These are phyloP conservation scores for Phyllotis vaccarum DNA, from an alignment of 2,797 vertebrate species.

Conservation along the genomic window DNA sequence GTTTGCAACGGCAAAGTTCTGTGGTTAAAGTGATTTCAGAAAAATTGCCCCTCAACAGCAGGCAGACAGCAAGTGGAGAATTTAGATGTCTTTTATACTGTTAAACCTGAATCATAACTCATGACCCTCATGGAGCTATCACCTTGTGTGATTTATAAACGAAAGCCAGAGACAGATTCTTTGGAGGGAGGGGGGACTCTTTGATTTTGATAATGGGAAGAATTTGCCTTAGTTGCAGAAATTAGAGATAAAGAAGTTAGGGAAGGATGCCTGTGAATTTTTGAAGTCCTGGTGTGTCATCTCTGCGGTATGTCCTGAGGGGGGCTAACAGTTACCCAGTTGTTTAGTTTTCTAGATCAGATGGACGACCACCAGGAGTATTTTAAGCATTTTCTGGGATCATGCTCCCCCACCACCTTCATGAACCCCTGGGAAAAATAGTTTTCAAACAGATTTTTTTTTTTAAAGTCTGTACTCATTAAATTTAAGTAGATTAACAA, in stretches of 20 bases:
- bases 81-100: background rate
- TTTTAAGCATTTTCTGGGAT: background rate
- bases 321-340: background rate
- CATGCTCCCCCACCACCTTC: background rate
- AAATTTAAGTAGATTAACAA: background rate
- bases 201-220: conserved; percentile 47
- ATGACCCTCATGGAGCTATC: background rate
- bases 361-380: background rate
- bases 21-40: conserved; percentile 17
- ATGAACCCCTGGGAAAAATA: background rate
- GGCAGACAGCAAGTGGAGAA: background rate
- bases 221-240: conserved; percentile 36
- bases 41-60: background rate
- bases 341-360: background rate
- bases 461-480: background rate
- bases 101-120: conserved; percentile 25
- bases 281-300: background rate
- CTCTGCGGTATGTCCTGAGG: background rate
- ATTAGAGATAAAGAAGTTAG: background rate
- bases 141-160: conserved; percentile 35
- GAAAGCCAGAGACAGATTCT: conserved; percentile 26
- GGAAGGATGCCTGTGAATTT: background rate
- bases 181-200: background rate
- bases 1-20: background rate
- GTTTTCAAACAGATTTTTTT: background rate